Base-by-base conservation (phyloP, 2,797 vertebrate species). In the Leptoclinus maculatus region DNA sequence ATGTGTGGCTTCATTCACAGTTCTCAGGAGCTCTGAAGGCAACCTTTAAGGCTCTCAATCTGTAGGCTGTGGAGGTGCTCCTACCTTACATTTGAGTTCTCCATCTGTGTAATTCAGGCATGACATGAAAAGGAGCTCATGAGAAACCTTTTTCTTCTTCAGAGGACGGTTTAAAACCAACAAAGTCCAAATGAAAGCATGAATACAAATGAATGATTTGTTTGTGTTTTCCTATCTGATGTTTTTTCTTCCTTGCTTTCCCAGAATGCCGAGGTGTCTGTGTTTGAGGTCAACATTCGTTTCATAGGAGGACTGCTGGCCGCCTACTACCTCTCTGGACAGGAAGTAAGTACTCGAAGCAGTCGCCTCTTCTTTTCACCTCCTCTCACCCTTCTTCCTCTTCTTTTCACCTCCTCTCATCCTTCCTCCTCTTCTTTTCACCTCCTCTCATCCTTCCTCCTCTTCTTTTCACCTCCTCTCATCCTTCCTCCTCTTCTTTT, bases 281-380 rank as follows among this genome's bases (percentile, higher is more conserved):
- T 99, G 83, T 99, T 99, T 93, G 98, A 99, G 92, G 98, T 99
- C 92, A 99, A 99, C 90, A 99, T 99, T 83, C 97, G 98, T 21
- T 99, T 99, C 93, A 99, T 99, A 36, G 98, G 98, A 6, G 98
- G 98, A 78, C 95, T 99, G 34, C 94, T 99, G 83, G 97, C 98
- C 34, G 97, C 98, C 0, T 98, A 97, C 89, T 99, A 99, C 89
- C 96, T 99, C 80, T 99, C 98, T 53, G 98, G 98, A 93, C 97
- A 99, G 85, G 97, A 99, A 96, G 98, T 98, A 91, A 96, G 95
- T 83, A 45, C 57, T 83, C 57, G 7, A 34, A 34, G 32, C 32
- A 1, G 7, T 34, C 32, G 7, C 32, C 6, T 53, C 47, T 49
- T 49, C 19, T 21, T 19, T 7, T 23, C 21, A 2, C 49, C 10